phyloP scores from a whole-genome alignment of 2,113 vertebrate species.

The Trichomycterus rosablanca region DNA sequence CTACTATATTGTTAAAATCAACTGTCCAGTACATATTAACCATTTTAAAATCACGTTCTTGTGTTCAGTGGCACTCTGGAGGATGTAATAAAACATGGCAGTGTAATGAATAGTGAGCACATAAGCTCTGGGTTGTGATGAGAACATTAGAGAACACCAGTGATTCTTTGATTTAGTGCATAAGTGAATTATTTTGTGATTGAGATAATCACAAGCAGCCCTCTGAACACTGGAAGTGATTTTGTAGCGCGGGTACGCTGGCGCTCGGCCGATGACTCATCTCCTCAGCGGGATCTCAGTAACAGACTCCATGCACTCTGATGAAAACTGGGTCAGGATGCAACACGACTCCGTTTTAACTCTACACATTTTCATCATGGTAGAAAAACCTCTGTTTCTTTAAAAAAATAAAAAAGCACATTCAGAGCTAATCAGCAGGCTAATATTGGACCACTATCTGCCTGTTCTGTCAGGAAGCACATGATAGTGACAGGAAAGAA shows the following conservation, averaged over 20 bases:
- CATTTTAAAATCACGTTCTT: no score
- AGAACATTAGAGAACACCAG: conserved; percentile 8
- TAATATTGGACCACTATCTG: conserved; percentile 18
- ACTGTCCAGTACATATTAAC: no score
- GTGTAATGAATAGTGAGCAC: neutral
- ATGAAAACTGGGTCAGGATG: conserved; percentile 35
- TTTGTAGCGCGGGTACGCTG: neutral
- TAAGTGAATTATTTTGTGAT: conserved; percentile 7
- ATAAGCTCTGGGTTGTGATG: neutral
- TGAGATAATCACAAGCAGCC: conserved; percentile 24
- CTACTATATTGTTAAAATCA: no score
- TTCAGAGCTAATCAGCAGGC: conserved; percentile 9
- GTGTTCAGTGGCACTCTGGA: neutral
- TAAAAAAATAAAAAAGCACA: neutral
- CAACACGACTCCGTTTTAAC: neutral
- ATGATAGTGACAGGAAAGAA: no score
- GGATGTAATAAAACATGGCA: conserved; percentile 4
- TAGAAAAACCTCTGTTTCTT: conserved; percentile 13
- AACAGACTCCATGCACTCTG: conserved; percentile 25
- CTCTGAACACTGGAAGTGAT: conserved; percentile 6
- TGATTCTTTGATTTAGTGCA: neutral
- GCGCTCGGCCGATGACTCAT: conserved; percentile 37
- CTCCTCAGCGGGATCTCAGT: conserved; percentile 30
- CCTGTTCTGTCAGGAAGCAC: no score
- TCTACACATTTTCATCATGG: conserved; percentile 1